Evolutionary conservation across 1,140 invertebrate species (phyloP), one percentile per base, ranked within the genome.

Genomic region (Palaemon carinicauda): DNA sequence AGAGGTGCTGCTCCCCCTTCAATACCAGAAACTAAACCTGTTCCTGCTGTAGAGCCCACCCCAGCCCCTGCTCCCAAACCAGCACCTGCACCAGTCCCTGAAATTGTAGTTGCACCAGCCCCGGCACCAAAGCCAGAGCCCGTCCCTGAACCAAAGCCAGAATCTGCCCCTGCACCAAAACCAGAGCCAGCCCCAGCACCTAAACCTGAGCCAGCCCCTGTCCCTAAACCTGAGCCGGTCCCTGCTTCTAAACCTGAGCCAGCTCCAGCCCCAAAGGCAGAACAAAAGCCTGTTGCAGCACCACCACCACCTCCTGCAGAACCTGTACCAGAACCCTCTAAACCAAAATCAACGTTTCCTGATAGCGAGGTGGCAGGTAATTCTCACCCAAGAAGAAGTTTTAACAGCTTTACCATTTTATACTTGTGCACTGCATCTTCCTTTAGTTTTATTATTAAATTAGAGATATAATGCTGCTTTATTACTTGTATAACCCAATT

Each of bases 61-160:
- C 75, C 82, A 60, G 80, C 88, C 51, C 80, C 89, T 31, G 78
- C 83, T 24, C 79, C 82, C 24, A 41, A 69, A 71, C 71, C 83
- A 79, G 33, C 17, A 19, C 54, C 51, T n/a, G 31, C n/a, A 17
- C 65, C 87, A 21, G 56, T 52, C 33, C 69, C 60, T 19, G 29
- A 21, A 52, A 0, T 24, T 12, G 24, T 31, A 29, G 51, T 24
- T 0, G 29, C 79, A 52, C 51, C 77, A 51, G 54, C 41, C 10
- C 81, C 81, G 24, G 77, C 33, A 15, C 78, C 33, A 14, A 3
- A 7, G 17, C 14, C 87, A 53, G 56, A 7, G 17, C 14, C 87
- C 33, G 56, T 53, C 3, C 81, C 75, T 5, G 33, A 27, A 9
- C 27, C 79, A 0, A 21, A 17, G n/a, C 21, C n/a, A 0, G 81